A percentile compares a stretch with the other conserved stretches of the same genome.
phyloP scores from a whole-genome alignment of 1,140 invertebrate genomes.

The Pentalonia nigronervosa region DNA sequence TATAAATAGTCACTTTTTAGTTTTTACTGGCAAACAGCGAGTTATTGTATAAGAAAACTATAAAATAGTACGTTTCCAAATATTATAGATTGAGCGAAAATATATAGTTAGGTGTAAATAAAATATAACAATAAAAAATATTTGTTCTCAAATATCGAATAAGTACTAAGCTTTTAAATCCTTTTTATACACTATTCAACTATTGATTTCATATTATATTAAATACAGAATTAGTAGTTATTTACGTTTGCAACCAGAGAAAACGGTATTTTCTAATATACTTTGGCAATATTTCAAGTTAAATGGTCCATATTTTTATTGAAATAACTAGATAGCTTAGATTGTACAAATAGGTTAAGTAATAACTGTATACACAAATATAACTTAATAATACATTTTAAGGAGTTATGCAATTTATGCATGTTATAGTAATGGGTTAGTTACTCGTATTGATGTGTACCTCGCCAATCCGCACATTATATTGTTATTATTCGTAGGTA shows the following conservation, averaged over 20 bases:
- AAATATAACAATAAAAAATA: background rate
- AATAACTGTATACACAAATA: constrained; percentile 1
- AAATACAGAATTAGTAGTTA: background rate
- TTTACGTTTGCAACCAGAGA: background rate
- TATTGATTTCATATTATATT: background rate
- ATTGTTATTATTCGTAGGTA: background rate
- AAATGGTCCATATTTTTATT: background rate
- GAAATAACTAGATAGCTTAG: background rate
- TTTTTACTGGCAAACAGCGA: background rate
- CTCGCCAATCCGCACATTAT: background rate
- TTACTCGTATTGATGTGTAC: background rate
- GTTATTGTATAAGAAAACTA: background rate
- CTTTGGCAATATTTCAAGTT: constrained; percentile 34
- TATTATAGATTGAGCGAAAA: background rate
- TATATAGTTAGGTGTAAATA: background rate
- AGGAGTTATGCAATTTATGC: background rate
- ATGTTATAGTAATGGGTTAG: background rate
- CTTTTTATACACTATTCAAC: background rate
- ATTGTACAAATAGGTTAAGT: background rate
- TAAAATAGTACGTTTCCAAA: background rate
- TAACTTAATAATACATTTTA: background rate
- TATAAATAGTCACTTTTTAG: background rate
- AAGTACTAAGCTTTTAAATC: background rate
- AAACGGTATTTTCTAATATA: constrained; percentile 16
- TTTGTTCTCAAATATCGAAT: constrained; percentile 1